Percentiles rank a stretch among this genome's conserved stretches.
These are phyloP conservation scores for Chauna torquata DNA, from an alignment of 2,113 vertebrate genomes.

Conservation along the genomic window DNA sequence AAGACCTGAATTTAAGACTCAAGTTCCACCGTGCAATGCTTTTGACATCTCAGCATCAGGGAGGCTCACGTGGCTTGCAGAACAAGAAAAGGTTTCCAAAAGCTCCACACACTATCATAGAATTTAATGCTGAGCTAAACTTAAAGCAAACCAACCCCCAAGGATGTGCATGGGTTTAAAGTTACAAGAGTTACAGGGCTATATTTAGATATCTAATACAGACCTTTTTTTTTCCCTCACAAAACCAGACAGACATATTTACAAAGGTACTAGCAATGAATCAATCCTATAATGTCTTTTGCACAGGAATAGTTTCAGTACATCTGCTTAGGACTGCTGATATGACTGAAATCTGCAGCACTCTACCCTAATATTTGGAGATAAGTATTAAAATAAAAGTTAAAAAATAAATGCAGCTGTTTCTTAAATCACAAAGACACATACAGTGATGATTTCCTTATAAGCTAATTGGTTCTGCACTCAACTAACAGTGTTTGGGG, in stretches of 20 bases:
- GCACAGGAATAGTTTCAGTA: background rate
- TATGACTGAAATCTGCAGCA: background rate
- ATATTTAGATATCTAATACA: background rate
- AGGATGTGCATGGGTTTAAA: background rate
- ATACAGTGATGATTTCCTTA: background rate
- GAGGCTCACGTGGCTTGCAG: background rate
- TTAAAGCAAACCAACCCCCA: background rate
- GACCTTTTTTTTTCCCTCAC: background rate
- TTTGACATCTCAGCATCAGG: background rate
- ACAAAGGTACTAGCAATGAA: background rate
- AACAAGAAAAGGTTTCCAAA: conserved; percentile 23
- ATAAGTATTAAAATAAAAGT: background rate
- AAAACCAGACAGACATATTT: background rate
- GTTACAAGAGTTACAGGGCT: background rate
- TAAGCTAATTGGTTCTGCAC: background rate
- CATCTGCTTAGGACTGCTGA: background rate
- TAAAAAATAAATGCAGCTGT: background rate
- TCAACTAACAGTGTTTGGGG: background rate
- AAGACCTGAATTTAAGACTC: conserved; percentile 30
- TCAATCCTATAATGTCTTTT: background rate
- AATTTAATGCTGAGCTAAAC: background rate
- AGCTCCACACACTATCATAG: background rate
- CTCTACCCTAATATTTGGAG: background rate
- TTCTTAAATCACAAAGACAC: background rate
- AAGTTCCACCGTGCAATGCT: background rate